Conservation (phyloP, 2,113 vertebrate genomes). For the Rhea americana region DNA sequence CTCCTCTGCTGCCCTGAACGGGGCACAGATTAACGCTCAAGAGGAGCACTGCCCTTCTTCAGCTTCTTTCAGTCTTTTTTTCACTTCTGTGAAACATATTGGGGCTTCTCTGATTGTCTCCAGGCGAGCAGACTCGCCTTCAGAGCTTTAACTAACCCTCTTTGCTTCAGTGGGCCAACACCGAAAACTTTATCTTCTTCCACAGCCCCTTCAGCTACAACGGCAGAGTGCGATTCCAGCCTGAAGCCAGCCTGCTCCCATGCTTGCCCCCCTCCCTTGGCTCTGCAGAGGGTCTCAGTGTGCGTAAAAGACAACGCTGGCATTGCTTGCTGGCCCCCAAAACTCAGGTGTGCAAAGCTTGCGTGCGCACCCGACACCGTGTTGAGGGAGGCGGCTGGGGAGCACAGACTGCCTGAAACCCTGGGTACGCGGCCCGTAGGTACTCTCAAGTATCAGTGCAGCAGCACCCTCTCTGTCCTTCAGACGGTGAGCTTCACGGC, state of each 20-base stretch:
- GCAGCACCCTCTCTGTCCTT: not conserved
- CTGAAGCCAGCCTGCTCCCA: accelerated
- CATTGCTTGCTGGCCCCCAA: not conserved
- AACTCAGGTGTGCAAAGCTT: not conserved
- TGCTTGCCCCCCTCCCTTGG: not conserved
- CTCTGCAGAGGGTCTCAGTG: not conserved
- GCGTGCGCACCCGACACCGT: accelerated
- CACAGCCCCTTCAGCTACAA: not conserved
- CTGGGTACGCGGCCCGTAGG: not conserved
- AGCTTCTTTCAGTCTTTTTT: not conserved
- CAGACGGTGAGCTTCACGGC: not conserved
- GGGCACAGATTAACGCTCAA: not conserved
- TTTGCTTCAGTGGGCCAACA: not conserved
- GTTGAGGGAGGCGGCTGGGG: accelerated
- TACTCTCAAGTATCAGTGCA: not conserved
- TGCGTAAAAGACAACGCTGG: accelerated
- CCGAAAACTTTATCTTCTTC: not conserved
- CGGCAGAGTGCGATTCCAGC: not conserved
- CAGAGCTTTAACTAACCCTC: not conserved
- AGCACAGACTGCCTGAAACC: not conserved
- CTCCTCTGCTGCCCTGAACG: not conserved
- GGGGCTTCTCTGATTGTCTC: not conserved
- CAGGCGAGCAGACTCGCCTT: not conserved
- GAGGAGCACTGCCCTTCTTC: not conserved
- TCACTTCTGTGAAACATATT: not conserved